These are phyloP conservation scores for Drosophila auraria DNA, from an alignment of 1,140 invertebrate species.

Conservation along the genomic window DNA sequence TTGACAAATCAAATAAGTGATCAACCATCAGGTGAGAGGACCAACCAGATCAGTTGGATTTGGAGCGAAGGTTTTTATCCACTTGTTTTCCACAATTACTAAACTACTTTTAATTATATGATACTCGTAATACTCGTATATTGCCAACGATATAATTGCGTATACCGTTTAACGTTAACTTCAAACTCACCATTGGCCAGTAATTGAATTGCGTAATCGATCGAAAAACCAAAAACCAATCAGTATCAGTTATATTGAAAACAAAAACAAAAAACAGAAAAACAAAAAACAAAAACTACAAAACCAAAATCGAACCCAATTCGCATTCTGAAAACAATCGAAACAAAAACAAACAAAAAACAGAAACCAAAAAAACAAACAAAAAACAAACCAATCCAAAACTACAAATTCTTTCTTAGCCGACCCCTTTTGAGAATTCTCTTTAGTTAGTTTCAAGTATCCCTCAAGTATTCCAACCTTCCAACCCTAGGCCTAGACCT, in stretches of 20 bases:
- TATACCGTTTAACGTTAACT: constrained; percentile 78
- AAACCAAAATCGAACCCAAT: constrained; percentile 50
- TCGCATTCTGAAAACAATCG: constrained; percentile 48
- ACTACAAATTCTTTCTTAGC: constrained; percentile 48
- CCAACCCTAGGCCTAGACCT: constrained; percentile 9
- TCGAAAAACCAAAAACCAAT: constrained; percentile 28
- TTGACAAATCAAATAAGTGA: constrained; percentile 97
- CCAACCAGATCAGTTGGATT: constrained; percentile 89
- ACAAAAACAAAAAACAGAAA: constrained; percentile 11
- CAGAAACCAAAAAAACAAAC: constrained; percentile 23
- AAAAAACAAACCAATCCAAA: constrained; percentile 22
- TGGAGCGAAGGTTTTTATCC: constrained; percentile 94
- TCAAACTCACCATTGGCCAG: constrained; percentile 70
- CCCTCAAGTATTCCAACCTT: constrained; percentile 25
- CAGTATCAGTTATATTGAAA: constrained; percentile 20
- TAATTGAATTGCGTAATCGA: constrained; percentile 56
- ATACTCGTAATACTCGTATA: constrained; percentile 65
- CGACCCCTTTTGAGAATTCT: constrained; percentile 59
- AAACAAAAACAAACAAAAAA: constrained; percentile 9
- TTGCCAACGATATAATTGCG: constrained; percentile 65
- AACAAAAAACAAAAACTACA: constrained; percentile 26
- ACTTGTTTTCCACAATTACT: constrained; percentile 85
- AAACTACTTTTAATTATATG: constrained; percentile 83
- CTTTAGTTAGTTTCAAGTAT: constrained; percentile 71
- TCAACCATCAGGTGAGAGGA: constrained; percentile 96